phyloP scores from a whole-genome alignment of 1,140 invertebrate species.

The Panagrolaimus sp. region DNA sequence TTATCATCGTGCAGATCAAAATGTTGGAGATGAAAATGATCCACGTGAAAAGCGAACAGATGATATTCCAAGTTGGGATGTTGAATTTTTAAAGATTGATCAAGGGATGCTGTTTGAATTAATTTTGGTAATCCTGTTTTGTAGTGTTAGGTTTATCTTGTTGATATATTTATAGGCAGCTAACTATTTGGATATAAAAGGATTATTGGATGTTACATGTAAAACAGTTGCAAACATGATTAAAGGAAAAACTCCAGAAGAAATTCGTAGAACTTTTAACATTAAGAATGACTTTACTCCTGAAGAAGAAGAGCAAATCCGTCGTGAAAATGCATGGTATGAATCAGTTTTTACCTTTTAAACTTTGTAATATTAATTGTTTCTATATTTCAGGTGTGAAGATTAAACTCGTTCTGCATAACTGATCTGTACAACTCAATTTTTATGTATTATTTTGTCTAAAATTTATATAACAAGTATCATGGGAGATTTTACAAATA shows the following conservation, averaged over 20 bases:
- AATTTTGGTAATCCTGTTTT: slow-evolving; percentile 69
- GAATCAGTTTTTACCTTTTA: slow-evolving; percentile 19
- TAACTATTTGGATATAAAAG: slow-evolving; percentile 96
- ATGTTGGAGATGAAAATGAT: slow-evolving; percentile 85
- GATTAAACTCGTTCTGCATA: no score
- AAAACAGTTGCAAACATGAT: slow-evolving; percentile 99
- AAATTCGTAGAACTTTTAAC: slow-evolving; percentile 97
- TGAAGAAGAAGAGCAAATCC: slow-evolving; percentile 73
- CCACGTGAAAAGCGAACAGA: slow-evolving; percentile 96
- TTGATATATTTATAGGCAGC: slow-evolving; percentile 70
- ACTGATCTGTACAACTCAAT: no score
- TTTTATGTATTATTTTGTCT: no score
- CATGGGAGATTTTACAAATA: no score
- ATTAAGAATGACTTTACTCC: slow-evolving; percentile 98
- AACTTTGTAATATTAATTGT: no score
- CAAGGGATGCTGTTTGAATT: slow-evolving; percentile 94
- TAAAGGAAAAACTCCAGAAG: slow-evolving; percentile 92
- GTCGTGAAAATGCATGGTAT: slow-evolving; percentile 46
- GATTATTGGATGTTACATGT: slow-evolving; percentile 90
- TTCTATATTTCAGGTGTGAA: no score
- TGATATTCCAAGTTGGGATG: slow-evolving; percentile 93
- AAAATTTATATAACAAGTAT: no score
- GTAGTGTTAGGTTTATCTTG: not conserved
- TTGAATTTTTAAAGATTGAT: slow-evolving; percentile 89
- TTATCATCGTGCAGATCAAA: slow-evolving; percentile 74